Conservation (phyloP, 2,113 vertebrate species). For the Tetraodon nigroviridis region DNA sequence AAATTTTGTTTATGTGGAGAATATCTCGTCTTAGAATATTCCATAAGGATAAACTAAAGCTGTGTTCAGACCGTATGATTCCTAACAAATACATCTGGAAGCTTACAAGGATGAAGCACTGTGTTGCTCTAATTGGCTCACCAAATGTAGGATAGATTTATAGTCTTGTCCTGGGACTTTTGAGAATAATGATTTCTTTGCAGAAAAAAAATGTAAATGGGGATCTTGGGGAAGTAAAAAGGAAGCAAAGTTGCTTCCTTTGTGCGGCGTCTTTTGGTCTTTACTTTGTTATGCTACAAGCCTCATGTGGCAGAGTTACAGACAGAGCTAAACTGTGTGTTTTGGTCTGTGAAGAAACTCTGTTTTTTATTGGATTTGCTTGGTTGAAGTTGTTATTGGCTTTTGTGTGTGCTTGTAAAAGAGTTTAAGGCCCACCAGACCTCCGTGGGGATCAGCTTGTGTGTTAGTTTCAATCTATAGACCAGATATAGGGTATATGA, state of each 20-base stretch:
- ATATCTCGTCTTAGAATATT: no score
- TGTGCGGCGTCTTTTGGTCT: constrained; percentile 28
- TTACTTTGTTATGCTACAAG: constrained; percentile 33
- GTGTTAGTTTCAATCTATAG: constrained; percentile 20
- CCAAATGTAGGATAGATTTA: constrained; percentile 49
- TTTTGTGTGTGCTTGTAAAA: constrained; percentile 29
- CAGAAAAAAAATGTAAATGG: constrained; percentile 62
- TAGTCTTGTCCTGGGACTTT: constrained; percentile 50
- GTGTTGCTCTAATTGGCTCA: constrained; percentile 54
- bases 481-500: constrained; percentile 22
- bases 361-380: constrained; percentile 54
- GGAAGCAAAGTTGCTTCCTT: constrained; percentile 38
- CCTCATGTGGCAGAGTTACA: constrained; percentile 52
- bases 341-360: constrained; percentile 43
- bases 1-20: no score
- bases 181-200: constrained; percentile 56
- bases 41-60: background rate
- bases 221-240: constrained; percentile 36
- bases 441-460: constrained; percentile 9
- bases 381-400: constrained; percentile 47
- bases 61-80: background rate
- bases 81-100: constrained; percentile 32
- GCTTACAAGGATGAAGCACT: constrained; percentile 27
- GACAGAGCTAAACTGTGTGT: constrained; percentile 44
- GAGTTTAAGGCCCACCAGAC: constrained; percentile 29